Conservation (phyloP, 1,140 invertebrate genomes). For the Caenorhabditis remanei region DNA sequence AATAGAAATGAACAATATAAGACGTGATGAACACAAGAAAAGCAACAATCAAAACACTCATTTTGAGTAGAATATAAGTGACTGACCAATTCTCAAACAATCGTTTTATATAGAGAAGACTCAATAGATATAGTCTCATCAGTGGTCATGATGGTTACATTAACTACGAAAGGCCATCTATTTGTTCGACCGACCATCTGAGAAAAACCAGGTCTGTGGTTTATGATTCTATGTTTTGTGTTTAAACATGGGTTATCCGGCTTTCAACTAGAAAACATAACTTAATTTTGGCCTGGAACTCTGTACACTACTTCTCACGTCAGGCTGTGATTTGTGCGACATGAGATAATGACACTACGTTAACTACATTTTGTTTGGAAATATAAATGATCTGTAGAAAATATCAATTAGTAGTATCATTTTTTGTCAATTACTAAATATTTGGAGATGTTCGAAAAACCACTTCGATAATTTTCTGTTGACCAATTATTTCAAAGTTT, state of each 20-base stretch:
- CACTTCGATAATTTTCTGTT: too few species aligned
- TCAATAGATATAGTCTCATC: background rate
- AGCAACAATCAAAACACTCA: slow-evolving; percentile 3
- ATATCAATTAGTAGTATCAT: too few species aligned
- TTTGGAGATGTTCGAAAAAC: too few species aligned
- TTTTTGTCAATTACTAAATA: too few species aligned
- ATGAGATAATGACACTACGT: too few species aligned
- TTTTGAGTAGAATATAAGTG: background rate
- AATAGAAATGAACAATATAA: slow-evolving; percentile 18
- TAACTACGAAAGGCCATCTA: background rate
- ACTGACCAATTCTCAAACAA: background rate
- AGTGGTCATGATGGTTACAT: background rate
- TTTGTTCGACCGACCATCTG: background rate
- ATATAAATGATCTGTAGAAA: too few species aligned
- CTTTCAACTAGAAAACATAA: too few species aligned
- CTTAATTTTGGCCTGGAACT: too few species aligned
- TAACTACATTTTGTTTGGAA: too few species aligned
- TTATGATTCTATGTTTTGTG: slow-evolving; percentile 12
- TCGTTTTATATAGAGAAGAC: background rate
- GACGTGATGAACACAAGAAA: background rate
- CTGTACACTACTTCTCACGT: too few species aligned
- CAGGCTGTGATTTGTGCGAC: too few species aligned
- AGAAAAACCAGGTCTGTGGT: background rate
- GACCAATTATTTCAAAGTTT: too few species aligned
- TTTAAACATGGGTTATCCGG: background rate